Base-by-base conservation (phyloP, 2,888 invertebrate species). In the Aleiodes alternator region DNA sequence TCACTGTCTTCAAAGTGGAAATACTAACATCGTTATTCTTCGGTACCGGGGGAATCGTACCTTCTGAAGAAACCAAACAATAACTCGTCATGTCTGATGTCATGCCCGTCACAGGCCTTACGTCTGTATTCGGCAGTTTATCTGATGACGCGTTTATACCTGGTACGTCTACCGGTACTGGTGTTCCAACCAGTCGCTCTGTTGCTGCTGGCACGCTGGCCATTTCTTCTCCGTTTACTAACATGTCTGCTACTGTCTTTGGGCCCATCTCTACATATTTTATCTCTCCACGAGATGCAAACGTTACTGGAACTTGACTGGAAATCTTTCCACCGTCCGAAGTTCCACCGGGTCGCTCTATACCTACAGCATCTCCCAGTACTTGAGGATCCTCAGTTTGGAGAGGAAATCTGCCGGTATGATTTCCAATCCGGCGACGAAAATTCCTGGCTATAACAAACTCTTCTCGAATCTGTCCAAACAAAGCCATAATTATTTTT, bases 131-230 rank as follows among this genome's bases (percentile, higher is more conserved):
- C 53, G 53, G 16, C 16, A 53, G 14, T 14, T 16, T 16, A n/a
- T 7, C 14, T n/a, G 16, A 8, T 53, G 53, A 53, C 53, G 16
- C 16, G 11, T 11, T 11, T 12, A 50, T 5, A 50, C 4, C 50
- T 50, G 50, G 50, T 50, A 50, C 50, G 50, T 50, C 50, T 50
- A 53, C 53, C 53, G 16, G 53, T 53, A n/a, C 53, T 53, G 16
- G 53, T 16, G 53, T 16, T 53, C 1, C 8, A 16, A 53, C 53
- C 53, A 53, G 53, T 53, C 16, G 5, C 14, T 53, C 14, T n/a
- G 53, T 16, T 53, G 53, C 53, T 12, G n/a, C 53, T 53, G 53
- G 16, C 53, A 53, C 53, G 53, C 14, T n/a, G 53, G 53, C 53
- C 14, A 53, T n/a, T n/a, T n/a, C 7, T 53, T 53, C 53, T 16